Percentiles rank a stretch among this genome's conserved stretches.
Conservation (phyloP, 2,888 invertebrate species). For the Cartodere bifasciata region DNA sequence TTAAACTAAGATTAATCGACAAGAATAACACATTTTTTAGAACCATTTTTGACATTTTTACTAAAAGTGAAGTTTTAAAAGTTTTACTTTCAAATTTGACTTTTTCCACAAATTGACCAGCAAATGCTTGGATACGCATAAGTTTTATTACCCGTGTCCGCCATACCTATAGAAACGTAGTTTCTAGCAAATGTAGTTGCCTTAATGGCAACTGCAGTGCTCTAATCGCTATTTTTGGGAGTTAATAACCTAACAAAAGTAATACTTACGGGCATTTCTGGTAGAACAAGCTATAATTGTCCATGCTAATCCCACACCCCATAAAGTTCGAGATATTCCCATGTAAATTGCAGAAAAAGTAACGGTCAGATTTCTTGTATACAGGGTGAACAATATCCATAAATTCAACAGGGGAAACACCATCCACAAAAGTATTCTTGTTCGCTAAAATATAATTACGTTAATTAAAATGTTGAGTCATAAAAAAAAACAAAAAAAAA, state of each 20-base stretch:
- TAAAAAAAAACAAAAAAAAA: slow-evolving; percentile 3
- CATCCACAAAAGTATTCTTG: slow-evolving; percentile 27
- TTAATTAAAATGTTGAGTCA: background rate
- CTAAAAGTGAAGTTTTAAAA: no score
- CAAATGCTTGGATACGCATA: no score
- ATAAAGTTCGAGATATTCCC: slow-evolving; percentile 38
- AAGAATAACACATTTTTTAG: no score
- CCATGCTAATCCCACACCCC: slow-evolving; percentile 45
- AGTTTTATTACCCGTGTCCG: no score
- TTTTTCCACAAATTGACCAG: no score
- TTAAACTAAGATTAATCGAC: no score
- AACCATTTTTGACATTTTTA: no score
- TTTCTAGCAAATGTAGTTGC: no score
- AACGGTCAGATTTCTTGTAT: slow-evolving; percentile 34
- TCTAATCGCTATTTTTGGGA: no score
- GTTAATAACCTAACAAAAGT: background rate
- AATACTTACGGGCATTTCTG: slow-evolving; percentile 37
- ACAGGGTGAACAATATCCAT: slow-evolving; percentile 33
- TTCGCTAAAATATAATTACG: slow-evolving; percentile 13
- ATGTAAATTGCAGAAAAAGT: slow-evolving; percentile 37
- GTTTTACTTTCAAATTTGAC: no score
- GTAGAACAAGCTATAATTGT: slow-evolving; percentile 42
- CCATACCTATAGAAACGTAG: no score
- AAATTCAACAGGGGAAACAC: slow-evolving; percentile 32
- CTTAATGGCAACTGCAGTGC: no score